Conservation (phyloP, 2,113 vertebrate species). For the Hyla sarda region DNA sequence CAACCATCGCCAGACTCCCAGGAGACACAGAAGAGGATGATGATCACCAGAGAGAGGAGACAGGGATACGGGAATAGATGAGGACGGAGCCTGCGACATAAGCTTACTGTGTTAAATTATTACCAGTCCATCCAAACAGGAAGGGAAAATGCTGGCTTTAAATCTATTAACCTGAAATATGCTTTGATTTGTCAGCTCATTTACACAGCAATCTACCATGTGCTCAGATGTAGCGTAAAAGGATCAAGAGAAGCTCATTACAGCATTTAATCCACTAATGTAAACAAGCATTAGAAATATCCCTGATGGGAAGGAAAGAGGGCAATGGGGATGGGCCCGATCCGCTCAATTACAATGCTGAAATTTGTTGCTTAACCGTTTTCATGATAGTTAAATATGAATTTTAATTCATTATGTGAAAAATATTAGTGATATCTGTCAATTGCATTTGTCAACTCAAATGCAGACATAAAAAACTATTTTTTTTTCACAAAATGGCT, state of each 20-base stretch:
- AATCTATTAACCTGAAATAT: constrained; percentile 11
- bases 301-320: constrained; percentile 28
- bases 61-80: constrained; percentile 8
- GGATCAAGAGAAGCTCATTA: constrained; percentile 53
- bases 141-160: constrained; percentile 4
- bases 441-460: neutral
- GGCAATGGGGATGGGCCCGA: constrained; percentile 37
- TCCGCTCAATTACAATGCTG: neutral
- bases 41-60: constrained; percentile 37
- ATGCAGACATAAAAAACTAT: neutral
- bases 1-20: constrained; percentile 61
- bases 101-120: constrained; percentile 18
- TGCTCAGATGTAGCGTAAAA: constrained; percentile 42
- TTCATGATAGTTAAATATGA: neutral
- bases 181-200: constrained; percentile 27
- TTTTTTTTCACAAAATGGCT: neutral
- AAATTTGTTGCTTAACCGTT: neutral
- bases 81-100: constrained; percentile 2
- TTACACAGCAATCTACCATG: constrained; percentile 26
- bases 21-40: neutral
- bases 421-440: neutral
- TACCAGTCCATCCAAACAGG: neutral
- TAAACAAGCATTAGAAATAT: constrained; percentile 37
- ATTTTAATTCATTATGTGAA: neutral
- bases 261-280: constrained; percentile 47